phyloP scores from a whole-genome alignment of 2,113 vertebrate species.

The Ptilorrhoa leucosticta region DNA sequence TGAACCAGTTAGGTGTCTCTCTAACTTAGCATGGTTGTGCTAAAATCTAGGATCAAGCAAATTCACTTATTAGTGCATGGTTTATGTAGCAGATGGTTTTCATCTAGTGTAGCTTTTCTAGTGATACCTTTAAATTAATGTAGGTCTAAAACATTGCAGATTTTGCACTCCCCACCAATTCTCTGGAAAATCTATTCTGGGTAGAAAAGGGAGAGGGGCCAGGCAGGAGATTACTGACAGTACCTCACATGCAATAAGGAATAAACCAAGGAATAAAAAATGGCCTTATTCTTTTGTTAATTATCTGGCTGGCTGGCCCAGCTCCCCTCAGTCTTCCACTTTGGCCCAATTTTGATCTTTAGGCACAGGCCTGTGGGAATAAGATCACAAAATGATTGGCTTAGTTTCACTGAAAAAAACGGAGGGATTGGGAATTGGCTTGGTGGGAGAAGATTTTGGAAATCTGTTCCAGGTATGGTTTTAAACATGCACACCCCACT shows the following conservation, averaged over 20 bases:
- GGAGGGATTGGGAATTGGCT: background rate
- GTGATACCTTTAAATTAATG: background rate
- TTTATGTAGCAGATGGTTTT: constrained; percentile 5
- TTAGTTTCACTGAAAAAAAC: background rate
- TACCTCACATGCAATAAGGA: background rate
- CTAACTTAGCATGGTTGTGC: background rate
- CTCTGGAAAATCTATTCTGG: background rate
- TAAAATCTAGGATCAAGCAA: background rate
- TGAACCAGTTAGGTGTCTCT: background rate
- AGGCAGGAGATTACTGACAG: background rate
- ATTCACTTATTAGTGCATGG: background rate
- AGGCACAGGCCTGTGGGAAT: background rate
- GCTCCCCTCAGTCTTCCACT: background rate
- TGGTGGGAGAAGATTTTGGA: background rate
- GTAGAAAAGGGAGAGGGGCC: background rate
- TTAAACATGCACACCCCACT: background rate
- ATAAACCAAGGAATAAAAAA: background rate
- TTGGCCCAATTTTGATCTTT: background rate
- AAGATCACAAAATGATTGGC: background rate
- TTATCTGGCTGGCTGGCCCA: background rate
- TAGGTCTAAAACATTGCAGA: background rate
- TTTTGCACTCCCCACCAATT: background rate
- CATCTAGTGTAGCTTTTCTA: background rate
- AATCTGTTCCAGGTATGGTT: background rate
- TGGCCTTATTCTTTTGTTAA: background rate